These are phyloP conservation scores for zebrafish (Danio rerio) DNA, from an alignment of 2,113 vertebrate genomes.

Conservation along the genomic window GRCz12tu NC_133176.1:61978501-61979000, in stretches of 20 bases:
- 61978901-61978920: not conserved
- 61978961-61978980: too few species aligned
- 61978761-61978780: conserved; percentile 11
- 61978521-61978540: not conserved
- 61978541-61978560: not conserved
- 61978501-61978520: not conserved
- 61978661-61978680: too few species aligned
- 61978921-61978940: too few species aligned
- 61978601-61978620: conserved; percentile 28
- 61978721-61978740: conserved; percentile 25
- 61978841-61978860: not conserved
- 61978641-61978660: too few species aligned
- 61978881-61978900: not conserved
- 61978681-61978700: not conserved
- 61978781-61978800: not conserved
- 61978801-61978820: too few species aligned
- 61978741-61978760: conserved; percentile 26
- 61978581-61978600: not conserved
- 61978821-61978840: too few species aligned
- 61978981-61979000: too few species aligned
- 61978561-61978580: not conserved
- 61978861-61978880: not conserved
- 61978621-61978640: too few species aligned
- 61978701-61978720: not conserved
- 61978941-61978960: too few species aligned